Base-by-base conservation (phyloP, 2,113 vertebrate genomes). In the Labrus mixtus region DNA sequence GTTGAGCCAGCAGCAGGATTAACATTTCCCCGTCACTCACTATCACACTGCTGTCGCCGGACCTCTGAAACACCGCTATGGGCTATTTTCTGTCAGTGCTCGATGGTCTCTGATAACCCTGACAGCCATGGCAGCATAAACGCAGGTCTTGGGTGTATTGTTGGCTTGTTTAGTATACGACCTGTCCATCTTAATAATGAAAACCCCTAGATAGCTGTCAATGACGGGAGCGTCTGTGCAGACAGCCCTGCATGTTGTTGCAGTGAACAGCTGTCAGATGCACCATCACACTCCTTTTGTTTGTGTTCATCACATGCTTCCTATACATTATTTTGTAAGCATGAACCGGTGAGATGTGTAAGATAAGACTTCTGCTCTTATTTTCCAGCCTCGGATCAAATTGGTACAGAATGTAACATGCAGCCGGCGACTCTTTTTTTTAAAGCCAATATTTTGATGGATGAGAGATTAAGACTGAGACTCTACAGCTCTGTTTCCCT, bases 401-500 rank as follows among this genome's bases (percentile, higher is more conserved):
- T 43, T 16, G 9, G 13, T 58, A 63, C 68, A 60, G 78, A 66
- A 51, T 37, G 13, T 69, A 79, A 58, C 61, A 57, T 63, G 76
- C 84, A 81, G 82, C 76, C 4, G 54, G 76, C 71, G 43, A 70
- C 72, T 86, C 56, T 55, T 89, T 87, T 89, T 87, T 84, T 51
- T 82, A 66, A 81, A 85, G 73, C 81, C 76, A 84, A 62, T 83
- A 71, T 88, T 90, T 92, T 91, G 84, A 93, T 91, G 79, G 87
- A 91, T 90, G 78, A 89, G 82, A 90, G 81, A 86, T 91, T 89
- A 86, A 77, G 73, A 72, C 66, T 25, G 69, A 74, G 82, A 84
- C 87, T 91, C 84, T 60, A 78, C 83, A 64, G 79, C 79, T 55
- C 86, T 85, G 94, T 95, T 94, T 93, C 94, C 91, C 56, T 94